Percentiles rank a stretch among this genome's conserved stretches.
Evolutionary conservation across 2,888 invertebrate genomes (phyloP).

Genomic region (Ennomos quercinarius): DNA sequence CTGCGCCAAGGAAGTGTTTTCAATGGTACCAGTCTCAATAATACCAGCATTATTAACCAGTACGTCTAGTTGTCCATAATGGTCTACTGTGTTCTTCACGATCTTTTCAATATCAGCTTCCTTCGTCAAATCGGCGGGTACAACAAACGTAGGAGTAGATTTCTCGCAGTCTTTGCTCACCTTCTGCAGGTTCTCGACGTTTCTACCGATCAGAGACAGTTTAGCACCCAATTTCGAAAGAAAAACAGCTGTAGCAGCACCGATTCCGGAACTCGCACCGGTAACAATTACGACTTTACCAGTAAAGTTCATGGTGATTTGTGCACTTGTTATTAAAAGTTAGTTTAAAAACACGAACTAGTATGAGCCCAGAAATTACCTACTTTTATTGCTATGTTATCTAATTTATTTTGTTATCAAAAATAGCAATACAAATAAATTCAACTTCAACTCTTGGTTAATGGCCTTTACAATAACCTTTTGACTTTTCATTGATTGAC

Average conservation of each 20-base stretch:
- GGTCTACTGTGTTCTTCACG: slow-evolving; percentile 89
- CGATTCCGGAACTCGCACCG: slow-evolving; percentile 95
- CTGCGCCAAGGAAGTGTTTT: slow-evolving; percentile 93
- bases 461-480: too few species aligned
- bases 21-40: slow-evolving; percentile 92
- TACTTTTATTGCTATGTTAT: slow-evolving; percentile 47
- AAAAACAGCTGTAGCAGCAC: slow-evolving; percentile 92
- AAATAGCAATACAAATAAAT: too few species aligned
- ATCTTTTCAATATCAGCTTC: slow-evolving; percentile 90
- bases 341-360: not conserved
- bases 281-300: slow-evolving; percentile 91
- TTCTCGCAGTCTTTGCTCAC: slow-evolving; percentile 72
- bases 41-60: slow-evolving; percentile 96
- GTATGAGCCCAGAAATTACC: slow-evolving; percentile 9
- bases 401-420: too few species aligned
- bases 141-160: slow-evolving; percentile 79
- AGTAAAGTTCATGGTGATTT: slow-evolving; percentile 83
- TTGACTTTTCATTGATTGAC: too few species aligned
- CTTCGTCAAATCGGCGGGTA: slow-evolving; percentile 90
- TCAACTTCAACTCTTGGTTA: too few species aligned
- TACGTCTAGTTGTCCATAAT: slow-evolving; percentile 92
- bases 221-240: slow-evolving; percentile 91
- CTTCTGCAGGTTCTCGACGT: slow-evolving; percentile 86
- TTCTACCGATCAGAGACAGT: slow-evolving; percentile 90
- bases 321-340: not conserved